A percentile compares a stretch with the other conserved stretches of the same genome.
Evolutionary conservation across 1,140 invertebrate species (phyloP).

Genomic region (Apis florea): DNA sequence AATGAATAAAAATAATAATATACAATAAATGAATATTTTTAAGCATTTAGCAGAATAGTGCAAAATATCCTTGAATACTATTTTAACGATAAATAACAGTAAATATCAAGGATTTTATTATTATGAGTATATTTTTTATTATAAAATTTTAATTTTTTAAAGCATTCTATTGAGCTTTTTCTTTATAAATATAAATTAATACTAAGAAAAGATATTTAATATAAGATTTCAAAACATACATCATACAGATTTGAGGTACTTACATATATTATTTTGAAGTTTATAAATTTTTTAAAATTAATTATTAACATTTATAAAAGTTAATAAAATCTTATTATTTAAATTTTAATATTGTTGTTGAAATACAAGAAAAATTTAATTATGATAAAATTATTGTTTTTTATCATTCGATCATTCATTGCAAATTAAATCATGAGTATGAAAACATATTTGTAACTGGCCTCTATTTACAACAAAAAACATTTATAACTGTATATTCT

Average conservation of each 20-base stretch:
- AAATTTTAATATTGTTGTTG: not conserved
- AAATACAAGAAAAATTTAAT: not conserved
- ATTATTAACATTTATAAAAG: slow-evolving; percentile 1
- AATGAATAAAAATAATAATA: slow-evolving; percentile 1
- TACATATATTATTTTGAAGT: not conserved
- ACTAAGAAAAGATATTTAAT: not conserved
- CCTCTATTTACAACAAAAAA: slow-evolving; percentile 23
- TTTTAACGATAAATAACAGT: not conserved
- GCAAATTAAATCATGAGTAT: not conserved
- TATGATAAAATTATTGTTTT: not conserved
- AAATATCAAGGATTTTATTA: not conserved
- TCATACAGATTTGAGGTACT: not conserved
- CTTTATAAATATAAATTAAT: not conserved
- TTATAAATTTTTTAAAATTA: not conserved
- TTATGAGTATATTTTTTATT: not conserved
- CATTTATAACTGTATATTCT: not conserved
- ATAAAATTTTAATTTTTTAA: not conserved
- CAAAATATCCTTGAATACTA: not conserved
- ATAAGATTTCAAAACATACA: not conserved
- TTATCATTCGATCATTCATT: not conserved
- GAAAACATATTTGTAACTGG: slow-evolving; percentile 2
- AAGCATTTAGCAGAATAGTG: not conserved
- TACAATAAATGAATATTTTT: slow-evolving; percentile 1
- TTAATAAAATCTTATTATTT: not conserved
- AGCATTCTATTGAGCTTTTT: not conserved